Evolutionary conservation across 2,888 invertebrate genomes (phyloP), one percentile per base, ranked within the genome.

Genomic region (Sarcophaga subvicina): DNA sequence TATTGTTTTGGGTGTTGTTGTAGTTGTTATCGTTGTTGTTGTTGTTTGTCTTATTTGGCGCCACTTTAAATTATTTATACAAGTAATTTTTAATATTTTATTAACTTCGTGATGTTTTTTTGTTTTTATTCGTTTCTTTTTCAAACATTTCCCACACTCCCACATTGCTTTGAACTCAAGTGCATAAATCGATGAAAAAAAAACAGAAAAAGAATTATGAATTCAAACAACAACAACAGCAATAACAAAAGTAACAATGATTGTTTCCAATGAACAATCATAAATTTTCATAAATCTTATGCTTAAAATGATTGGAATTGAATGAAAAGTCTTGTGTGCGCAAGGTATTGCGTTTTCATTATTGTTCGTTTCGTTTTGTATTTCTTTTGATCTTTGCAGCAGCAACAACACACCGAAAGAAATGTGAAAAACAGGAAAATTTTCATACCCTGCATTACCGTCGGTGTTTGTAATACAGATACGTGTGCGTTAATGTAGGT

Each of bases 51-150:
- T 85, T 88, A 88, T 84, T 76, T 88, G 90, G 90, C 90, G 90
- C 90, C 90, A 86, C 64, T 83, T 80, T 88, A 79, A 86, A 88
- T 89, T 88, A 89, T 89, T 89, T 88, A 81, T 90, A 87, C 80
- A 77, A 86, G 83, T 89, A 90, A 91, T 92, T 91, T 90, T 90
- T 91, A 91, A 92, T 92, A 91, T 90, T 91, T 91, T 90, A 90
- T 90, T 88, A 87, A 87, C 17, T 75, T 67, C 47, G 6, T 54
- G 17, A 37, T 37, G 37, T 37, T 1, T 37, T 37, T 37, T 37
- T 37, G 37, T 37, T 37, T 37, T 37, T 72, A 37, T 72, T 59
- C 59, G 11, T 60, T 76, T 67, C 25, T 25, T 69, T 69, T 60
- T 25, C 27, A 17, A 63, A 20, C 27, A 66, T 27, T 59, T 67